Base-by-base conservation (phyloP, 1,140 invertebrate genomes). In the Leptoteleia sp. region DNA sequence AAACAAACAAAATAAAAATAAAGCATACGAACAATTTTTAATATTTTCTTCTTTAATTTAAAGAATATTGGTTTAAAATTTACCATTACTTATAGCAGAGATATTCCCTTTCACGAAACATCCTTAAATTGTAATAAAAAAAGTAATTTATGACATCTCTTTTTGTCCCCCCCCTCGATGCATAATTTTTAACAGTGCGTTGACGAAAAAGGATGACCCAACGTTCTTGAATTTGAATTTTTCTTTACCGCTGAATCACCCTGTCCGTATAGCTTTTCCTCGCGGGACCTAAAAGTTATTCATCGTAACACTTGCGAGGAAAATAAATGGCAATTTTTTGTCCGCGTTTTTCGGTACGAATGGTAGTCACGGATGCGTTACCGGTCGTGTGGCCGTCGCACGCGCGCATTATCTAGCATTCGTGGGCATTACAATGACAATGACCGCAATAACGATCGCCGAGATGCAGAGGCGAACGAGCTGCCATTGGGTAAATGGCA, bases 351-450 rank as follows among this genome's bases (percentile, higher is more conserved):
- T 62, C 42, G 50, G 22, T 62, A 64, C 64, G 35, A 71, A 40
- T 43, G 70, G 65, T 25, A 65, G 62, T 67, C 71, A 52, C 50
- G 68, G 72, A 82, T 73, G 79, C 76, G 76, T 79, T 82, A 62
- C 81, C 79, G 81, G 81, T 84, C 82, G 82, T 83, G 81, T 83
- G 81, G 65, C 73, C 43, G 61, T 55, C 71, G 78, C 82, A 81
- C 79, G 80, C 79, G 72, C 42, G 65, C 57, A 81, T 82, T 84
- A 85, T 84, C 80, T 81, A 85, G 83, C 82, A 81, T 81, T 80
- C 81, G 65, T 80, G 59, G n/a, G 50, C 67, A 87, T 86, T 85
- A 85, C 85, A 86, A 87, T 86, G 83, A 87, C 86, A 87, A 87
- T 86, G 83, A 86, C 84, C 83, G 82, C 84, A 85, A 84, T 83